Evolutionary conservation across 1,140 invertebrate species (phyloP), one percentile per base, ranked within the genome.

Genomic region (Drosophila serrata): DNA sequence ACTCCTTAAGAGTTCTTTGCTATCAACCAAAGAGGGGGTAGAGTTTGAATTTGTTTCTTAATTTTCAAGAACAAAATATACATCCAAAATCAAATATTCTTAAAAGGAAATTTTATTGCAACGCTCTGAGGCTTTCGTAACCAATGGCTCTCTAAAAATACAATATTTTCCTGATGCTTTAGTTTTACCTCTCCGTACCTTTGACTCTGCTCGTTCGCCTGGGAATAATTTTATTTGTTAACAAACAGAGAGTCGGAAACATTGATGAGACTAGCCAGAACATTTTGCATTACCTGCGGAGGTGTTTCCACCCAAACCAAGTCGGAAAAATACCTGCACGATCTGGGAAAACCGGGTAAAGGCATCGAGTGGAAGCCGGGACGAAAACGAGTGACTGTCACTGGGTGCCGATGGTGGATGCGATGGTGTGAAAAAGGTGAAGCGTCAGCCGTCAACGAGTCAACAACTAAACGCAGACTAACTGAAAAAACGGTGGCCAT

Each of bases 391-490:
- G 74, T 22, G 55, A 55, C 35, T 43, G 27, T 24, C 33, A 45
- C 55, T 35, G 45, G 45, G 46, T 15, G 22, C 45, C 45, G 22
- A 46, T 46, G 7, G n/a, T 27, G 37, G 37, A 33, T 29, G 42
- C 19, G 56, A 56, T 49, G 43, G 17, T 37, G 35, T 60, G 53
- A 51, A 31, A 58, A 57, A 73, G 56, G 67, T 65, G 57, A 60
- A 67, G 33, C 69, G 46, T 31, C 61, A 81, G 49, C 49, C 74
- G 72, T 70, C 56, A 82, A 68, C 79, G 73, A 65, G 62, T 81
- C 82, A 86, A 81, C 82, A 87, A 87, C 82, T 86, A 86, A 86
- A 75, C 82, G 79, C 69, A 77, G 67, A 86, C 77, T 81, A 74
- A 58, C 68, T 33, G 46, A 74, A 78, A 86, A 79, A 68, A 56